These are phyloP conservation scores for Trachythela sp. DNA, from an alignment of 64 coral and sea anemone species.

Conservation along the genomic window DNA sequence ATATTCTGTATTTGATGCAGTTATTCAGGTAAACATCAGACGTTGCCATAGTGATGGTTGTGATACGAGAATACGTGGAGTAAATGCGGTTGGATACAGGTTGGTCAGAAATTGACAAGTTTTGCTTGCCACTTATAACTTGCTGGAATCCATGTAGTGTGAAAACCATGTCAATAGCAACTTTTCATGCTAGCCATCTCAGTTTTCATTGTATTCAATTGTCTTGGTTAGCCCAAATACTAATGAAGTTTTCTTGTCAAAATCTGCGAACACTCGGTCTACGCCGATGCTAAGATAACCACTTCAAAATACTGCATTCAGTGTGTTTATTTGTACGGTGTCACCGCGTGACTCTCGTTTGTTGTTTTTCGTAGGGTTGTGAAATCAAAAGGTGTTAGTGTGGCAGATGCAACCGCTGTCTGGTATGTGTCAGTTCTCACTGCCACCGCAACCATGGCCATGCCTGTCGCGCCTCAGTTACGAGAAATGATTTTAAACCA, in stretches of 20 bases:
- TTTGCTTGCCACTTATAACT: too few species aligned
- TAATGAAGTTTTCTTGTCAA: too few species aligned
- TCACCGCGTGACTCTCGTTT: too few species aligned
- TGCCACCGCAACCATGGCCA: slow-evolving; percentile 63
- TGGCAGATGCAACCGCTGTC: slow-evolving; percentile 84
- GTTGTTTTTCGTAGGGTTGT: slow-evolving; percentile 66
- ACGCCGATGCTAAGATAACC: too few species aligned
- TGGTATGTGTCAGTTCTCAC: slow-evolving; percentile 91
- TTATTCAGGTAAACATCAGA: slow-evolving; percentile 76
- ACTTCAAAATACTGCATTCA: too few species aligned
- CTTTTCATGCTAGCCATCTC: too few species aligned
- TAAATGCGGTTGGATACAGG: slow-evolving; percentile 96
- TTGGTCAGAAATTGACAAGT: background rate
- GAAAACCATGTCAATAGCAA: too few species aligned
- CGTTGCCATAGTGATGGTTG: slow-evolving; percentile 99
- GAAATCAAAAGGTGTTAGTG: slow-evolving; percentile 92
- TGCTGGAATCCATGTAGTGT: too few species aligned
- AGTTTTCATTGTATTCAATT: too few species aligned
- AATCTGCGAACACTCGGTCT: too few species aligned
- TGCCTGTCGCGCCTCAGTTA: slow-evolving; percentile 86
- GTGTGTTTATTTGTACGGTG: background rate
- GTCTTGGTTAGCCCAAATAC: too few species aligned
- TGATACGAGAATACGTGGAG: slow-evolving; percentile 90
- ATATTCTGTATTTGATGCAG: background rate
- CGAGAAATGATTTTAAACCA: slow-evolving; percentile 64